Evolutionary conservation across 2,888 invertebrate genomes (phyloP).

Genomic region (Calameuta pallipes): DNA sequence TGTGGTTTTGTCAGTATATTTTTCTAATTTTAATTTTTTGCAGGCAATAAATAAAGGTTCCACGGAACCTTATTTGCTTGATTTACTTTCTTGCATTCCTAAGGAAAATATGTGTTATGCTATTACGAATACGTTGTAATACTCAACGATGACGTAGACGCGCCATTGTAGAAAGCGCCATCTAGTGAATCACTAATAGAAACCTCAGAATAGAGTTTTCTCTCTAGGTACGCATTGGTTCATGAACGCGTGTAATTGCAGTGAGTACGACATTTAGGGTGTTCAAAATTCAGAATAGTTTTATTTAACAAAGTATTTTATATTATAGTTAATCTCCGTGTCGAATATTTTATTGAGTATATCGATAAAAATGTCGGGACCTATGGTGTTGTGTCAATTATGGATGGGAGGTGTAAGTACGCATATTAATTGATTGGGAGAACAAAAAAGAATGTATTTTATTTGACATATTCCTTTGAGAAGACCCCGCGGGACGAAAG

Average conservation of each 20-base stretch:
- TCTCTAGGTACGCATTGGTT: not conserved
- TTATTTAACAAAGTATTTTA: not conserved
- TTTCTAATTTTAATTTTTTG: not conserved
- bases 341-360: not conserved
- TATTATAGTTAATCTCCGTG: not conserved
- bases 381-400: conserved; percentile 74
- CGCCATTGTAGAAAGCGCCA: not conserved
- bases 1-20: not conserved
- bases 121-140: not conserved
- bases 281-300: not conserved
- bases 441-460: not conserved
- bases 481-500: not conserved
- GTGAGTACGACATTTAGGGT: not conserved
- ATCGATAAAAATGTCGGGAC: conserved; percentile 49
- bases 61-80: not conserved
- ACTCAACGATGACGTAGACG: not conserved
- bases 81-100: not conserved
- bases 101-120: not conserved
- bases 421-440: not conserved
- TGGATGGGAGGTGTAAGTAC: conserved; percentile 92
- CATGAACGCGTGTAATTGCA: not conserved
- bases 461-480: not conserved
- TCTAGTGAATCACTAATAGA: not conserved
- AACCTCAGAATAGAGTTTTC: not conserved
- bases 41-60: not conserved